These are phyloP conservation scores for Sandelia bainsii DNA, from an alignment of 2,797 vertebrate species.

Conservation along the genomic window DNA sequence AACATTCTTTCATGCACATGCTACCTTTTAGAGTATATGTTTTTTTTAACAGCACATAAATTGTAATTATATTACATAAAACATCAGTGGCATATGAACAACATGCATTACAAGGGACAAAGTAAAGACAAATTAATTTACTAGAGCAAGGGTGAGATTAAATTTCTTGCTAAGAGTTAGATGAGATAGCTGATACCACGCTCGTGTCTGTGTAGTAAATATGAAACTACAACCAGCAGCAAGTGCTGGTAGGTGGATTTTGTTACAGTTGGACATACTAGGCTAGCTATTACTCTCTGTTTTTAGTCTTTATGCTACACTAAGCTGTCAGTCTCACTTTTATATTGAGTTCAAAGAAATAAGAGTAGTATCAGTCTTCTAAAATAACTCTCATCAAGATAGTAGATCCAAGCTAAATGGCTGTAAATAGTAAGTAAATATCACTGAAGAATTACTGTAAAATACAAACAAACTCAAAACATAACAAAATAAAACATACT, in stretches of 20 bases:
- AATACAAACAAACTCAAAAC: no score
- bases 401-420: no score
- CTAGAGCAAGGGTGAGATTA: background rate
- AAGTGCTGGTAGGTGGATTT: background rate
- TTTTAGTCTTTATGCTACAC: no score
- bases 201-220: background rate
- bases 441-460: no score
- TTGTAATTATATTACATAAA: background rate
- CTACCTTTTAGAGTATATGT: no score
- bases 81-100: background rate
- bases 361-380: no score
- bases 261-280: background rate
- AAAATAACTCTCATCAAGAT: no score
- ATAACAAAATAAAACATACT: no score
- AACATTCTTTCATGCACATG: background rate
- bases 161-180: background rate
- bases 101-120: background rate
- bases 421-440: no score
- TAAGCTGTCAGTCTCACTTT: no score
- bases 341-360: no score
- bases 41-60: background rate
- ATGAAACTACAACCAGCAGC: background rate
- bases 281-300: no score
- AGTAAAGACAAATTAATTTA: background rate
- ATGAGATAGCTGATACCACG: background rate